These are phyloP conservation scores for Ciconia boyciana DNA, from an alignment of 2,113 vertebrate genomes.

Conservation along the genomic window DNA sequence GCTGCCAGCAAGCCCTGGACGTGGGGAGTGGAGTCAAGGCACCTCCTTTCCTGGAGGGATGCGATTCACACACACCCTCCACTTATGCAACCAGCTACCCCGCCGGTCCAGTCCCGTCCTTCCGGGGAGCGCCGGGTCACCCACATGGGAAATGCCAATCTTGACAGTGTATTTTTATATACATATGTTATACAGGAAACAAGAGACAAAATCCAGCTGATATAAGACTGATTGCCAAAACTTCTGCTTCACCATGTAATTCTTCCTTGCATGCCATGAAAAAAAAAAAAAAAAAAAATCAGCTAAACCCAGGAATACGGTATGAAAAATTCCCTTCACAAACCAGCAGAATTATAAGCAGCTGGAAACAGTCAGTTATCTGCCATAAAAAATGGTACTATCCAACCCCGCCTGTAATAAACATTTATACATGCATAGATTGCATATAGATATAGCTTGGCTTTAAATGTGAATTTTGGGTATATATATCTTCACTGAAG, in stretches of 20 bases:
- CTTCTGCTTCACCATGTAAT: not conserved
- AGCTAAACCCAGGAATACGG: not conserved
- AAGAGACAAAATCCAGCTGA: not conserved
- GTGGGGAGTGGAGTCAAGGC: not conserved
- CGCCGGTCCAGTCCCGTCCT: not conserved
- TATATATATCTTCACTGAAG: not conserved
- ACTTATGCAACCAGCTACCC: not conserved
- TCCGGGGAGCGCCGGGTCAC: rapidly evolving
- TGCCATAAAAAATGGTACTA: not conserved
- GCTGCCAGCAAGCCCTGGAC: not conserved
- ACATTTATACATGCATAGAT: not conserved
- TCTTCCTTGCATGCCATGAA: not conserved
- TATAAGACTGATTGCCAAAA: not conserved
- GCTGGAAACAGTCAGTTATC: not conserved
- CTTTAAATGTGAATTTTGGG: not conserved
- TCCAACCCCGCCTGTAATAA: not conserved
- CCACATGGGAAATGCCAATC: not conserved
- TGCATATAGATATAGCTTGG: not conserved
- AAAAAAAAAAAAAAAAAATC: not conserved
- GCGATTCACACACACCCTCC: not conserved
- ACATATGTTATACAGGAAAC: not conserved
- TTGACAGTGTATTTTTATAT: not conserved
- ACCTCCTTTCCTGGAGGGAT: not conserved
- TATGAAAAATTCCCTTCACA: not conserved
- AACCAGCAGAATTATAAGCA: not conserved